A percentile compares a stretch with the other conserved stretches of the same genome.
phyloP scores from a whole-genome alignment of 2,113 vertebrate species.

The Chaetops frenatus region DNA sequence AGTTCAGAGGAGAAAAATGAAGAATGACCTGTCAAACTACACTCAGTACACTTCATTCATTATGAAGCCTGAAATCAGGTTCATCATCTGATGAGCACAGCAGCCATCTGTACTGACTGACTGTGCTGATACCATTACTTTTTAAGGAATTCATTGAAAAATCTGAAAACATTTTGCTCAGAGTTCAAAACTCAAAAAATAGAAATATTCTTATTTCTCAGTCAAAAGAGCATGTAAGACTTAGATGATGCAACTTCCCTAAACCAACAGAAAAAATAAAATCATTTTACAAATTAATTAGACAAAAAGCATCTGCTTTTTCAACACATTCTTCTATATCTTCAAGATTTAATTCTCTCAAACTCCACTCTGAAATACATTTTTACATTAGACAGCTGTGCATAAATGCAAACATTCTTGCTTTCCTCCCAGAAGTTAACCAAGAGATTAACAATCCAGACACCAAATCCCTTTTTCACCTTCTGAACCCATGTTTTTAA shows the following conservation, averaged over 20 bases:
- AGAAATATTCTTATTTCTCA: neutral
- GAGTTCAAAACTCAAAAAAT: neutral
- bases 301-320: neutral
- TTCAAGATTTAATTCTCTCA: neutral
- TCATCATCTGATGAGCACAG: neutral
- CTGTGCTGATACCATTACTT: neutral
- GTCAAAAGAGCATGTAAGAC: neutral
- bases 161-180: neutral
- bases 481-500: neutral
- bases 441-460: neutral
- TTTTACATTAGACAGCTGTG: neutral
- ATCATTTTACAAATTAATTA: neutral
- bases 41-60: neutral
- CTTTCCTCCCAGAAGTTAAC: neutral
- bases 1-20: neutral
- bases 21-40: neutral
- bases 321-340: neutral
- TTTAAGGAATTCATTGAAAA: neutral
- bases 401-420: neutral
- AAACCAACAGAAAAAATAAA: neutral
- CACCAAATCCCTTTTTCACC: neutral
- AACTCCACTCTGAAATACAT: neutral
- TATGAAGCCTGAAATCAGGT: neutral
- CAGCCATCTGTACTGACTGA: neutral
- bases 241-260: neutral